Percentiles rank a stretch among this genome's conserved stretches.
phyloP scores from a whole-genome alignment of 2,888 invertebrate species.

The Nemurella pictetii region DNA sequence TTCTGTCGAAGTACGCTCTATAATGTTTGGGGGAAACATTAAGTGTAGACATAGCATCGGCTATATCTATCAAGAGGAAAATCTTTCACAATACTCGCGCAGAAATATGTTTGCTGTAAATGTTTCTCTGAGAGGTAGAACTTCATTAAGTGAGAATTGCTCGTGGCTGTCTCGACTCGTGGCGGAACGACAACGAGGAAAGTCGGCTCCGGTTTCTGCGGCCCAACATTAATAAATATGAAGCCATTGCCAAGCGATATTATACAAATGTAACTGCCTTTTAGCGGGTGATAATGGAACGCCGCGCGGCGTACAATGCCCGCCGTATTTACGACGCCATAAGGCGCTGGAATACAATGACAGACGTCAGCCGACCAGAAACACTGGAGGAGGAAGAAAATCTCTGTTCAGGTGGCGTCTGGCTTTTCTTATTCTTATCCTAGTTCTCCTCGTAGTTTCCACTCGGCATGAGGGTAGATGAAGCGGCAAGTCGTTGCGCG shows the following conservation, averaged over 20 bases:
- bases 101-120: background rate
- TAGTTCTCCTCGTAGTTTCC: background rate
- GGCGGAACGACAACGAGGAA: background rate
- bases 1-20: background rate
- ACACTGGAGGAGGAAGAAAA: conserved; percentile 1
- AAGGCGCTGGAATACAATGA: background rate
- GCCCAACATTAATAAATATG: background rate
- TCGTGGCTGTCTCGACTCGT: too few species aligned
- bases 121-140: too few species aligned
- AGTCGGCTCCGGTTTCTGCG: background rate
- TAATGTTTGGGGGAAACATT: background rate
- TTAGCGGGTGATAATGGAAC: background rate
- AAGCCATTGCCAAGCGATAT: background rate
- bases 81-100: background rate
- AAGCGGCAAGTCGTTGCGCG: background rate
- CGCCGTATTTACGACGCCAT: background rate
- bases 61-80: background rate
- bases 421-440: background rate
- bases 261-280: background rate
- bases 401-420: conserved; percentile 3
- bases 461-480: background rate
- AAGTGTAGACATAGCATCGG: background rate
- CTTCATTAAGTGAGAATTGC: background rate
- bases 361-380: background rate
- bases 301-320: background rate